These are phyloP conservation scores for Disparrhopalites patrizii DNA, from an alignment of 2,888 invertebrate species.

Conservation along the genomic window DNA sequence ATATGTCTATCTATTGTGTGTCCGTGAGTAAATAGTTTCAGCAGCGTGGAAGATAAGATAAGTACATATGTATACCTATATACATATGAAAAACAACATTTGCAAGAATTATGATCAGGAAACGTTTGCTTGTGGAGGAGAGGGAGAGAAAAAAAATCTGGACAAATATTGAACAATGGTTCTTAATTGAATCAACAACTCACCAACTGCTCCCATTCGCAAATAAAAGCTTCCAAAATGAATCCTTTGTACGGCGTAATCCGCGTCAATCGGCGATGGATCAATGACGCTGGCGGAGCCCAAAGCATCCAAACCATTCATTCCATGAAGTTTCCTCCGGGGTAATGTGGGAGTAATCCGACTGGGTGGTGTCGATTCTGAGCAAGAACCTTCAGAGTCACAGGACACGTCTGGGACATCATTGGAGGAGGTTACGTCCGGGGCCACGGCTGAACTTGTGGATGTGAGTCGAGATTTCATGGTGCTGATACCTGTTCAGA, in stretches of 20 bases:
- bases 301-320: constrained; percentile 9
- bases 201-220: constrained; percentile 83
- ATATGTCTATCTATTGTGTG: too few relatives aligned
- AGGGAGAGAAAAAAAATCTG: too few relatives aligned
- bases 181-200: not conserved
- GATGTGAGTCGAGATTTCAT: constrained; percentile 41
- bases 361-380: constrained; percentile 40
- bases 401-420: constrained; percentile 27
- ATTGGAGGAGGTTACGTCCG: constrained; percentile 37
- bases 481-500: constrained; percentile 41
- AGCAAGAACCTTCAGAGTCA: constrained; percentile 40
- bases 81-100: too few relatives aligned
- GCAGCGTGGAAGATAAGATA: too few relatives aligned
- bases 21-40: too few relatives aligned
- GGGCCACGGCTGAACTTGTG: constrained; percentile 34
- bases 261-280: not conserved
- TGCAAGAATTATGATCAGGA: too few relatives aligned
- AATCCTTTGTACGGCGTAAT: constrained; percentile 11
- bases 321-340: constrained; percentile 11
- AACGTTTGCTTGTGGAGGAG: too few relatives aligned
- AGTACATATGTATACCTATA: too few relatives aligned
- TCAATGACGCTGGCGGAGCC: constrained; percentile 25
- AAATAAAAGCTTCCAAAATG: constrained; percentile 70
- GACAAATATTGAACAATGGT: not conserved
- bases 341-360: constrained; percentile 18